These are phyloP conservation scores for Megalurothrips usitatus DNA, from an alignment of 2,888 invertebrate species.

Conservation along the genomic window DNA sequence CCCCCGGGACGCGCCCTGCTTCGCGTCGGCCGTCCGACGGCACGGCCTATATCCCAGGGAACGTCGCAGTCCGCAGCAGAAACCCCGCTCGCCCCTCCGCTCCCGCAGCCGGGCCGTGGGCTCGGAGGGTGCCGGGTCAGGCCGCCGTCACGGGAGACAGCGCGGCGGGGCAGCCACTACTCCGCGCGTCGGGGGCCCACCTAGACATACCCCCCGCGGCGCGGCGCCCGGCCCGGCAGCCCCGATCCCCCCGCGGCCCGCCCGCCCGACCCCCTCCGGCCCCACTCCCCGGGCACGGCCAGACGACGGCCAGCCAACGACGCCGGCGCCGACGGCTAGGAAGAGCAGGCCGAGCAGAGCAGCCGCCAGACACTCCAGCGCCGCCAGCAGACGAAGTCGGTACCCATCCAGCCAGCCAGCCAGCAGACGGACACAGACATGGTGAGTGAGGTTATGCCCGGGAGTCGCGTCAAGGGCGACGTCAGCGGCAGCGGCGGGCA, in stretches of 20 bases:
- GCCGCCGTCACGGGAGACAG: too few relatives aligned
- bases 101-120: too few relatives aligned
- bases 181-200: too few relatives aligned
- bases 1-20: too few relatives aligned
- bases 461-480: neutral
- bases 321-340: neutral
- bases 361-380: neutral
- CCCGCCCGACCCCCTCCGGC: neutral
- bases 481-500: too few relatives aligned
- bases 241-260: neutral
- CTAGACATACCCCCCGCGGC: neutral
- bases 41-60: too few relatives aligned
- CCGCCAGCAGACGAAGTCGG: neutral
- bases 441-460: conserved; percentile 6
- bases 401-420: neutral
- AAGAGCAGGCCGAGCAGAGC: neutral
- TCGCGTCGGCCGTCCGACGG: too few relatives aligned
- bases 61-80: too few relatives aligned
- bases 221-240: neutral
- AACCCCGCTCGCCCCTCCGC: too few relatives aligned
- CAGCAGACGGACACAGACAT: neutral
- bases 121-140: too few relatives aligned
- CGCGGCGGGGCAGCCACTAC: too few relatives aligned
- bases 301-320: neutral
- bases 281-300: neutral